These are phyloP conservation scores for Callocephalon fimbriatum DNA, from an alignment of 2,113 vertebrate species.

Conservation along the genomic window DNA sequence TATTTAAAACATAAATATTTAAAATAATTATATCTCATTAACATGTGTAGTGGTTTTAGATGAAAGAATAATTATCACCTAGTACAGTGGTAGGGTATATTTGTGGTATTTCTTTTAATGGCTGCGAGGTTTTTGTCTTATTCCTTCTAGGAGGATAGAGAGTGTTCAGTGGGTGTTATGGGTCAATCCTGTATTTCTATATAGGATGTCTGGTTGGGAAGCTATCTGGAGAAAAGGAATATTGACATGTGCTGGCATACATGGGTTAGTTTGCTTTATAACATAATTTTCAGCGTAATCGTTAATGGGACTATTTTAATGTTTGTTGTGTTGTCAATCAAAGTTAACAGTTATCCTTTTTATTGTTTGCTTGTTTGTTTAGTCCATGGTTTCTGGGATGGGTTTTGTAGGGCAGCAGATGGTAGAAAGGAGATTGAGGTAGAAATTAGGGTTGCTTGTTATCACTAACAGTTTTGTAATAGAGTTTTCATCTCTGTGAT, in stretches of 20 bases:
- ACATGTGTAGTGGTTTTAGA: not conserved
- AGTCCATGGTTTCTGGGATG: not conserved
- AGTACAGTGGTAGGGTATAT: not conserved
- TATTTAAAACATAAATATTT: not conserved
- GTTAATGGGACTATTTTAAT: not conserved
- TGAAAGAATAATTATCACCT: not conserved
- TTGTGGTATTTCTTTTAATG: not conserved
- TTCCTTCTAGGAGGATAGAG: not conserved
- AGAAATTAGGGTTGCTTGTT: constrained; percentile 57
- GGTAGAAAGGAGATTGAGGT: constrained; percentile 44
- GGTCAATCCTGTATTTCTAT: not conserved
- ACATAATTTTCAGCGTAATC: not conserved
- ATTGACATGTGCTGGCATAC: not conserved
- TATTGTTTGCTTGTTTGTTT: constrained; percentile 21
- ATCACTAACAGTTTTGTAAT: constrained; percentile 37
- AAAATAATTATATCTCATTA: not conserved
- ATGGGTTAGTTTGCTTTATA: not conserved
- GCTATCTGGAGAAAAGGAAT: not conserved
- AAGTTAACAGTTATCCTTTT: constrained; percentile 36
- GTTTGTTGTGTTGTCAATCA: not conserved
- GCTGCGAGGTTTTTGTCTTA: not conserved
- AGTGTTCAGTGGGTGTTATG: not conserved
- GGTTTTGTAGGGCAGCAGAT: constrained; percentile 51
- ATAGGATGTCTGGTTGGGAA: not conserved
- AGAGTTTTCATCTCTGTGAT: constrained; percentile 53